Percentiles rank a stretch among this genome's conserved stretches.
Evolutionary conservation across 1,140 invertebrate genomes (phyloP).

Genomic region (Lasaia peninsularis): DNA sequence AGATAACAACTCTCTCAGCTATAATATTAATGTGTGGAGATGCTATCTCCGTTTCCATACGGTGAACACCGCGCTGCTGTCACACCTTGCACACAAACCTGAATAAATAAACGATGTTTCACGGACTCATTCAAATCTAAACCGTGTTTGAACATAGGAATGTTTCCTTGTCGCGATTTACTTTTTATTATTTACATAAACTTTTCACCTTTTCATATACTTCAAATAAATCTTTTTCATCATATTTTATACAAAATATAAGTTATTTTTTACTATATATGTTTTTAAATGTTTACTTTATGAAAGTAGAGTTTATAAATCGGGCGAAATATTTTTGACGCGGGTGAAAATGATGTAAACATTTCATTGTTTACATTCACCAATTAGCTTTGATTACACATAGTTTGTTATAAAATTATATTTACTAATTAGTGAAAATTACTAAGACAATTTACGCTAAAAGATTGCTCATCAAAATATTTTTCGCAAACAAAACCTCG

Average conservation of each 20-base stretch:
- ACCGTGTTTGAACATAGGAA: constrained; percentile 11
- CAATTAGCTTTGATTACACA: too few species aligned
- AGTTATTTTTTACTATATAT: too few species aligned
- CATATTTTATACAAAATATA: too few species aligned
- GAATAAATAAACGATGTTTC: constrained; percentile 49
- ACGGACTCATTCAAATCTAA: constrained; percentile 23
- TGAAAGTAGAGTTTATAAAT: too few species aligned
- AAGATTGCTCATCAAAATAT: not conserved
- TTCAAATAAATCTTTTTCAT: too few species aligned
- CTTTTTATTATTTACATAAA: not conserved
- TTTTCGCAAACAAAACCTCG: not conserved
- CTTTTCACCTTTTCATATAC: not conserved
- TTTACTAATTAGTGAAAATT: too few species aligned
- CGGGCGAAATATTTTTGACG: too few species aligned
- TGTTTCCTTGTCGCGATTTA: not conserved
- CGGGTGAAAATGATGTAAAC: too few species aligned
- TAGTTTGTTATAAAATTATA: too few species aligned
- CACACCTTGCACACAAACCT: constrained; percentile 28
- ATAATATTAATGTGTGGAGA: constrained; percentile 39
- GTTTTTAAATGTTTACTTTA: too few species aligned
- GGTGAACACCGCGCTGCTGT: constrained; percentile 30
- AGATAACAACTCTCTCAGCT: constrained; percentile 51
- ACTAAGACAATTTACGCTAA: too few species aligned
- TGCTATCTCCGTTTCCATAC: constrained; percentile 37
- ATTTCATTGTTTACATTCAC: too few species aligned